Conservation (phyloP, 2,888 invertebrate species). For the Camptogramma bilineatum region DNA sequence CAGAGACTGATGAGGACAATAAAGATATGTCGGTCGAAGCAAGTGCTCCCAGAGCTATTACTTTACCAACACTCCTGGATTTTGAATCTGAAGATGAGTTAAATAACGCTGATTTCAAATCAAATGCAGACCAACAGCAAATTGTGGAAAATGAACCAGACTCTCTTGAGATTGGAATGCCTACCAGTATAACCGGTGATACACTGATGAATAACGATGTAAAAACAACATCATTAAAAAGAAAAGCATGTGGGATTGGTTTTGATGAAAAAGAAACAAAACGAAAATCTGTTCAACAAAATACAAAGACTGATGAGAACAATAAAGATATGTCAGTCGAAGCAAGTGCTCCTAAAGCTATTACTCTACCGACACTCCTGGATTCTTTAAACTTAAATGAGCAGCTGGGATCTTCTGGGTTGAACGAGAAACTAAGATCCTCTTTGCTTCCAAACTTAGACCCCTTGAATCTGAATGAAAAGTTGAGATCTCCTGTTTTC, state of each 20-base stretch:
- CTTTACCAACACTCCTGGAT: too few species aligned
- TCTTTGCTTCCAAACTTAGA: constrained; percentile 41
- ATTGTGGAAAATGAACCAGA: constrained; percentile 6
- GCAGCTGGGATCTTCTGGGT: constrained; percentile 23
- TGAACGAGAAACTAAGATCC: constrained; percentile 37
- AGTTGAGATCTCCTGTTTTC: constrained; percentile 11
- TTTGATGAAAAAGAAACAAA: constrained; percentile 15
- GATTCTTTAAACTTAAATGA: constrained; percentile 34
- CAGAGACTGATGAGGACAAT: constrained; percentile 18
- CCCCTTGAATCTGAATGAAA: constrained; percentile 35
- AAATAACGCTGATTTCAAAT: constrained; percentile 8
- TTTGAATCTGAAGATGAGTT: not conserved
- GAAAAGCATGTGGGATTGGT: constrained; percentile 24
- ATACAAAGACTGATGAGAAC: constrained; percentile 21
- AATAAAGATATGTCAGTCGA: constrained; percentile 54
- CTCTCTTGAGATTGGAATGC: constrained; percentile 1
- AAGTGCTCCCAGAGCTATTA: too few species aligned
- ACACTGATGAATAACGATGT: not conserved
- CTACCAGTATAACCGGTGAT: not conserved
- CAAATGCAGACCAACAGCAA: constrained; percentile 7
- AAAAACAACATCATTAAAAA: not conserved
- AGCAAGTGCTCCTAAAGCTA: constrained; percentile 58
- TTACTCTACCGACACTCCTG: constrained; percentile 40
- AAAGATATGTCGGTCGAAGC: too few species aligned
- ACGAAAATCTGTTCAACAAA: constrained; percentile 4